Conservation (phyloP, 2,888 invertebrate genomes). For the Campaea margaritaria region DNA sequence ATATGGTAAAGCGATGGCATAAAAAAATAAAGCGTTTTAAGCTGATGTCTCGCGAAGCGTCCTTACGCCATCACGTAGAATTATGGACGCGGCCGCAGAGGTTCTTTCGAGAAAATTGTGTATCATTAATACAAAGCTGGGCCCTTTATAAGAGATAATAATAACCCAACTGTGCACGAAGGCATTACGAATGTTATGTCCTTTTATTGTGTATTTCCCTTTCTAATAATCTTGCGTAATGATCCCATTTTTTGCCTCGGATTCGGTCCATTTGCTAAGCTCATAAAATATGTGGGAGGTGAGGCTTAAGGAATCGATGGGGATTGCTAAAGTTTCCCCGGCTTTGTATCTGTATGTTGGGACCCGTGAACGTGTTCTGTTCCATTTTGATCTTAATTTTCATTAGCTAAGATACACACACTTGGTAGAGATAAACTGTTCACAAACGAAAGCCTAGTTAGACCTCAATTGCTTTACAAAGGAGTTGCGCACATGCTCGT, state of each 20-base stretch:
- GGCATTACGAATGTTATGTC: constrained; percentile 31
- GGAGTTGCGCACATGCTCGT: constrained; percentile 2
- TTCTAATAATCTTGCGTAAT: constrained; percentile 39
- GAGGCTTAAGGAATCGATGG: constrained; percentile 26
- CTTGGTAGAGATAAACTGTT: not conserved
- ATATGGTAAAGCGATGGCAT: not conserved
- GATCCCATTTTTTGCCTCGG: constrained; percentile 36
- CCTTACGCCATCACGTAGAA: constrained; percentile 12
- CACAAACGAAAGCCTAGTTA: not conserved
- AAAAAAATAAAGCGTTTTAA: constrained; percentile 16
- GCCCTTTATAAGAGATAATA: constrained; percentile 28
- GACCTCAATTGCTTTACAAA: constrained; percentile 5
- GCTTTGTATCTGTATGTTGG: constrained; percentile 15
- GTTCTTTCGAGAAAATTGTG: constrained; percentile 32
- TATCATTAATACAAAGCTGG: constrained; percentile 37
- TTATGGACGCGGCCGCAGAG: constrained; percentile 21
- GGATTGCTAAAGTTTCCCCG: constrained; percentile 16
- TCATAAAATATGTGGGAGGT: constrained; percentile 30
- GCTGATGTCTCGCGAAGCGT: constrained; percentile 12
- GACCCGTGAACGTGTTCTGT: not conserved
- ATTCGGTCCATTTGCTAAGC: constrained; percentile 37
- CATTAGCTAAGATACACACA: not conserved
- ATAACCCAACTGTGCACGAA: constrained; percentile 31
- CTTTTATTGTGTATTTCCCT: constrained; percentile 38
- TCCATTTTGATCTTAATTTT: not conserved